Base-by-base conservation (phyloP, 2,113 vertebrate species). In the Crypturellus undulatus region DNA sequence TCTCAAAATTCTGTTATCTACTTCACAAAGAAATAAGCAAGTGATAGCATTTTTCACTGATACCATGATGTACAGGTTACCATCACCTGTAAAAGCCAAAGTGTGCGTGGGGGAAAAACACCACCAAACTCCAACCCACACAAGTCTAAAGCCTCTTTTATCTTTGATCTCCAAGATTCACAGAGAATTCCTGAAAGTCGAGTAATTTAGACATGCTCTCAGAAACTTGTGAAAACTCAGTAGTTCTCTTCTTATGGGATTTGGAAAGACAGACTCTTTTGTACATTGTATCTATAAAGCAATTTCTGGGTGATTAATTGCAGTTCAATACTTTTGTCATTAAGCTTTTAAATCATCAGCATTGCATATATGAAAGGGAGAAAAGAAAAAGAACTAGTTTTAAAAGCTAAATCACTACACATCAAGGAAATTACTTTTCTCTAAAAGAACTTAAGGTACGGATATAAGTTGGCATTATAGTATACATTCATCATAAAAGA, bases 221-320 rank as follows among this genome's bases (percentile, higher is more conserved):
- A n/a, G 21, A 83, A 72, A 77, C 10, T 72, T 71, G 47, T 34
- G 81, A 68, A 92, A 87, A 30, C 40, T 83, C 79, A 94, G 68
- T 68, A 82, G 43, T 40, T 93, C 45, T 71, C 40, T n/a, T 78
- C 38, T 45, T 22, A 38, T 0, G 22, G 14, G 60, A 70, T 18
- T 88, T 77, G 67, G 32, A 78, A 86, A 75, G 82, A 70, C 83
- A 88, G 76, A 59, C 45, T 90, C 77, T 92, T 69, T 32, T 80
- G 34, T 21, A 63, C 30, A 69, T 90, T n/a, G 79, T 20, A 67
- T 34, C 89, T 79, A n/a, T 49, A 59, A 87, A 77, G 43, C 70
- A 79, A 84, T 87, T 89, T 56, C 16, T 18, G 17, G 30, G 28
- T 58, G 28, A 58, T 32, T 32, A 58, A 58, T 56, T 56, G 16